Evolutionary conservation across 2,888 invertebrate genomes (phyloP), one percentile per base, ranked within the genome.

Genomic region (Epinotia nisella): DNA sequence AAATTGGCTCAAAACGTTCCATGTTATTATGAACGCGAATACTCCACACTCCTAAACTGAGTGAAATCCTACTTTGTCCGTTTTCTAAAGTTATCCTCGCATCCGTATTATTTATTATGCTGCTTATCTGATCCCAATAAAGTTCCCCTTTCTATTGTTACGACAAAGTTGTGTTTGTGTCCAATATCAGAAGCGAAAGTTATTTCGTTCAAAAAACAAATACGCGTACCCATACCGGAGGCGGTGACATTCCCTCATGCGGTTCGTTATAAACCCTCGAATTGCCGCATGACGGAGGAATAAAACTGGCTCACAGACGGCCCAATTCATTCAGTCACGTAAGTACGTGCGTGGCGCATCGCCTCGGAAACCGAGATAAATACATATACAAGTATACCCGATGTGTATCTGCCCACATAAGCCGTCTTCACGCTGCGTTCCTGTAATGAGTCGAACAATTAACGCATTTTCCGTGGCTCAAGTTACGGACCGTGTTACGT

Each of bases 251-350:
- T 79, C 82, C 83, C 83, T 77, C 79, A 76, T 83, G 80, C 77
- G 81, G 80, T 85, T 84, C 82, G 82, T 85, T 88, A 83, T 85
- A 84, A 87, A 87, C 81, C 85, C 83, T 81, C 82, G 80, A 87
- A 87, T 83, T 80, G 80, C 82, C 83, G 81, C 79, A 81, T 82
- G 82, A 80, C 78, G 77, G 72, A 75, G 80, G 78, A 83, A 88
- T 87, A 86, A 85, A 86, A 85, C 78, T 77, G 77, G 79, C 80
- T 78, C 78, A 78, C 76, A 73, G 78, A 76, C 77, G 72, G 71
- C 74, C 77, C 76, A 83, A 84, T 81, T 82, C 79, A 82, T 82
- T 71, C 69, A 51, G 73, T 73, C 64, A 73, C 73, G 68, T 73
- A 73, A 68, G 55, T 73, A 73, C 73, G 55, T 65, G 65, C 65